A percentile compares a stretch with the other conserved stretches of the same genome.
Evolutionary conservation across 2,113 vertebrate species (phyloP).

Genomic region (Ifrita kowaldi): DNA sequence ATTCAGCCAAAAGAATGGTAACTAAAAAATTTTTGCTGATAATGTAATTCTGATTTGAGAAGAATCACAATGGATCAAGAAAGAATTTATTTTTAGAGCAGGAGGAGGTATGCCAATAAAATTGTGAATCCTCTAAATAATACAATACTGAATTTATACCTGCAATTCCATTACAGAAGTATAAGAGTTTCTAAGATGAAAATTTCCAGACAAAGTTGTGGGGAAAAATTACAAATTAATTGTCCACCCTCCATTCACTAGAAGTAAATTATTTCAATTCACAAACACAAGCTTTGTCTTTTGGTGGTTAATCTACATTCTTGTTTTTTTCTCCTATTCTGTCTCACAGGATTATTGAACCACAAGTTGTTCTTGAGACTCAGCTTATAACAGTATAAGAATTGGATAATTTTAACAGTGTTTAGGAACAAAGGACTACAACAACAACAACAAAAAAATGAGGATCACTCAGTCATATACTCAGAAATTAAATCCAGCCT

Average conservation of each 20-base stretch:
- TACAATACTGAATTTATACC: neutral
- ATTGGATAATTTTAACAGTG: neutral
- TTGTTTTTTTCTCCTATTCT: neutral
- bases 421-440: neutral
- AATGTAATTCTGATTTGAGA: neutral
- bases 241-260: neutral
- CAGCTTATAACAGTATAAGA: neutral
- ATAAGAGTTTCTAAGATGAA: neutral
- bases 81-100: neutral
- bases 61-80: neutral
- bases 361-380: neutral
- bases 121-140: neutral
- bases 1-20: neutral
- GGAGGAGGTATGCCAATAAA: neutral
- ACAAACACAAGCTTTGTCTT: neutral
- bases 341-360: neutral
- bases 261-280: neutral
- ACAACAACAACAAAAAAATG: neutral
- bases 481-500: neutral
- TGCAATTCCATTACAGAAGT: neutral
- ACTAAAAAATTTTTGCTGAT: neutral
- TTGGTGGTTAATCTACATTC: neutral
- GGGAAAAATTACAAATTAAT: neutral
- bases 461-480: neutral
- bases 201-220: neutral